Evolutionary conservation across 2,113 vertebrate genomes (phyloP).

Genomic region (Dunckerocampus dactyliophorus): DNA sequence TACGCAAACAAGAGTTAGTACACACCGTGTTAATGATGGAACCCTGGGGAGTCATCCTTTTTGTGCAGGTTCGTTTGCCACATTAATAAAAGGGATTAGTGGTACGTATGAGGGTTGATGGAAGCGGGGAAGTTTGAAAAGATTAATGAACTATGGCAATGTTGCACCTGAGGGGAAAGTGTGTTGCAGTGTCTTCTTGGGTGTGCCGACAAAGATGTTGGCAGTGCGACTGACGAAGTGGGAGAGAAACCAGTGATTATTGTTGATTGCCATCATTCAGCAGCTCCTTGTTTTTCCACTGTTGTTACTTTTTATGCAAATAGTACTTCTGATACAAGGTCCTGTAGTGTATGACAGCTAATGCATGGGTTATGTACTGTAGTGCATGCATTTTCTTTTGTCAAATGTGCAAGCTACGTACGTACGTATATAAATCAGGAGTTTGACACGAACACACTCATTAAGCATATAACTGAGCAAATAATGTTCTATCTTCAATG

Average conservation of each 20-base stretch:
- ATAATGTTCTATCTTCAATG: not conserved
- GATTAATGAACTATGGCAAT: slow-evolving; percentile 86
- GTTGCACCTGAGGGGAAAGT: slow-evolving; percentile 79
- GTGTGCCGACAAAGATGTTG: slow-evolving; percentile 70
- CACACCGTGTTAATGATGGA: slow-evolving; percentile 74
- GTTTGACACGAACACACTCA: slow-evolving; percentile 16
- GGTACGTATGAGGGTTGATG: slow-evolving; percentile 65
- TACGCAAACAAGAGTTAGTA: slow-evolving; percentile 70
- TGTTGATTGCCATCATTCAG: slow-evolving; percentile 18
- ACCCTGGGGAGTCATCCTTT: slow-evolving; percentile 73
- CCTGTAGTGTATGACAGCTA: not conserved
- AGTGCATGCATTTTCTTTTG: not conserved
- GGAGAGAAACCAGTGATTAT: slow-evolving; percentile 58
- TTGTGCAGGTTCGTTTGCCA: slow-evolving; percentile 79
- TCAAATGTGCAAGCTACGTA: not conserved
- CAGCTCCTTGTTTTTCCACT: slow-evolving; percentile 14
- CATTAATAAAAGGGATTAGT: slow-evolving; percentile 81
- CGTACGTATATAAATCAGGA: not conserved
- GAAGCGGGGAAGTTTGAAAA: slow-evolving; percentile 75
- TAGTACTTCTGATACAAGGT: slow-evolving; percentile 25
- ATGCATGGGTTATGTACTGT: not conserved
- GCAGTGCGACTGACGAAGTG: slow-evolving; percentile 45
- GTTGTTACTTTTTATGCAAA: slow-evolving; percentile 14
- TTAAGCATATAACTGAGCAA: slow-evolving; percentile 23
- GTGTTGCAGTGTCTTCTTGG: slow-evolving; percentile 74